Evolutionary conservation across 2,888 invertebrate species (phyloP), one percentile per base, ranked within the genome.

Genomic region (Perizoma flavofasciatum): DNA sequence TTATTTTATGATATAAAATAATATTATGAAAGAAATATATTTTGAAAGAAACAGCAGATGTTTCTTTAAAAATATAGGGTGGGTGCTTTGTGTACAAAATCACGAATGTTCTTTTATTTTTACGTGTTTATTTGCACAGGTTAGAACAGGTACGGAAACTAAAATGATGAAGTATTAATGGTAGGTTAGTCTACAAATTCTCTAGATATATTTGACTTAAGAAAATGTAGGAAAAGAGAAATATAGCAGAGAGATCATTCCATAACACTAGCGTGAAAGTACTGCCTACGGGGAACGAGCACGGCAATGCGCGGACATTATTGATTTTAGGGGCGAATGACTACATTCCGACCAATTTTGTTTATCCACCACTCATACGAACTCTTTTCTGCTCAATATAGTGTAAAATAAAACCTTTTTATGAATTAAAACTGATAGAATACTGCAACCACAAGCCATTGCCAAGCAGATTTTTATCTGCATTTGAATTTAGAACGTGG

Each of bases 251-350:
- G 32, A 43, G 40, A 39, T 57, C 59, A 63, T 66, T 63, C 55
- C 57, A 52, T 58, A 54, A 51, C 61, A 65, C 63, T 68, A 66
- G 68, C 68, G 67, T 63, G 57, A 52, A 67, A 65, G 59, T 58
- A 61, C 61, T 61, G 58, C 55, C 58, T 64, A 69, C 64, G 32
- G 67, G 57, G 61, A 53, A 50, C 9, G 49, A 46, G 61, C 55
- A 55, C 66, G 54, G 67, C 69, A 77, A 66, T 88, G 89, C 89
- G 89, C 88, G 84, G 79, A 81, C 83, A 81, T 76, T 88, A 89
- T 89, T 79, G 89, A 89, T 89, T 89, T 89, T 87, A 75, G 77
- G 74, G 70, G 72, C 74, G 72, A 77, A 79, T 72, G 71, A 73
- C 76, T 74, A 74, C 75, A 74, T 72, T 68, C 74, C 67, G 68